Evolutionary conservation across 2,113 vertebrate genomes (phyloP), one percentile per base, ranked within the genome.

Genomic region (Rattus rattus): DNA sequence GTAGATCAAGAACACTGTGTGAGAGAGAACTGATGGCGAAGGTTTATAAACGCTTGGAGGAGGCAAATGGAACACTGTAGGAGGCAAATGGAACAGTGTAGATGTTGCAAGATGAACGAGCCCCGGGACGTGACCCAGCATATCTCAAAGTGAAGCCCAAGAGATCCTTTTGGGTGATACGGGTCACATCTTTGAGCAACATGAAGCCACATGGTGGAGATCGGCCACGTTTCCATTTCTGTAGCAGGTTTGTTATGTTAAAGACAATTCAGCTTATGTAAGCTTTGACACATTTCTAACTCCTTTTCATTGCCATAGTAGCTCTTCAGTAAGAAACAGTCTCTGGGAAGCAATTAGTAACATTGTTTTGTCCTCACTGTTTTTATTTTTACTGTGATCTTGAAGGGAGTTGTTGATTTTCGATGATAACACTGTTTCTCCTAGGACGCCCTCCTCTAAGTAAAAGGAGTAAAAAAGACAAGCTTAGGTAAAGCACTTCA

Each of bases 271-370:
- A 63, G 6, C 5, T 65, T 87, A 59, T 1, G 5, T 16, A 49
- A 63, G 13, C 49, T 70, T 86, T 91, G 75, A 73, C 39, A 19
- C 3, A 33, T 75, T 63, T 91, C 77, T 95, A 47, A 65, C 30
- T 69, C 28, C 65, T 90, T 63, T 12, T 94, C 87, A 94, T 91
- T 90, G 52, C 79, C 67, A 90, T 16, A 61, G 92, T n/a, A 91
- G 22, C 30, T 95, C 63, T 87, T 65, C 36, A 73, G n/a, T 0
- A 79, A 49, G 30, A 9, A 86, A 43, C 61, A 13, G 43, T 77
- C n/a, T 86, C n/a, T 90, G 76, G 86, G 9, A 43, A 61, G 43
- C 61, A 90, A 36, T 93, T 86, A 83, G 77, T 73, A 83, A 93
- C 88, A 81, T 26, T 30, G 0, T 56, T 89, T 61, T 54, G 12